A percentile compares a stretch with the other conserved stretches of the same genome.
Conservation (phyloP, 2,113 vertebrate species). For the Sigmodon hispidus region DNA sequence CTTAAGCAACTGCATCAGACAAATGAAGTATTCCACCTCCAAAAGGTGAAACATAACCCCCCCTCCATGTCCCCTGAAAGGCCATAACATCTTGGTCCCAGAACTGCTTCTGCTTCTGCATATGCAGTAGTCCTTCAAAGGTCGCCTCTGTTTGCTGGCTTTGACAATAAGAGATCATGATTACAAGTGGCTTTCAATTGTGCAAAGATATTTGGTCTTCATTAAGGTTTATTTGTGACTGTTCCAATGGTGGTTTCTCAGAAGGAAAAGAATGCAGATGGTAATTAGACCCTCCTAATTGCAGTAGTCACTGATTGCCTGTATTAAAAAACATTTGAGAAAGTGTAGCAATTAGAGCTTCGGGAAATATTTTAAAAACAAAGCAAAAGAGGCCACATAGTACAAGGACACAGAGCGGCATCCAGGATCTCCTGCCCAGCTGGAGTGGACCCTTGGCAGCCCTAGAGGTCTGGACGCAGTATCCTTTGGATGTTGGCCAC, state of each 20-base stretch:
- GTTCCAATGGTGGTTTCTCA: conserved; percentile 59
- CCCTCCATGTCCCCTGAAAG: background rate
- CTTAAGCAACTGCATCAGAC: background rate
- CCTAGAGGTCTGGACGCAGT: conserved; percentile 10
- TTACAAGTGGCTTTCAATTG: conserved; percentile 59
- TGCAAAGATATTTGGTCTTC: conserved; percentile 41
- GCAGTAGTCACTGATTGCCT: conserved; percentile 81
- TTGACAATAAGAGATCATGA: conserved; percentile 60
- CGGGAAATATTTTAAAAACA: conserved; percentile 83
- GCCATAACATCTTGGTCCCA: background rate
- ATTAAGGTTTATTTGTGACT: conserved; percentile 71
- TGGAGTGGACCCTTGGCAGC: background rate
- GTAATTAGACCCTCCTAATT: conserved; percentile 84
- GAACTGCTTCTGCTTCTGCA: background rate
- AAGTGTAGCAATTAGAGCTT: conserved; percentile 74
- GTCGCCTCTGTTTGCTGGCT: conserved; percentile 25
- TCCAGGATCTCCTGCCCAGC: conserved; percentile 36
- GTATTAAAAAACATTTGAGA: conserved; percentile 83
- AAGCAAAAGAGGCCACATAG: conserved; percentile 62
- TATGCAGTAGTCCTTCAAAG: background rate
- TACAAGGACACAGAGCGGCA: conserved; percentile 39
- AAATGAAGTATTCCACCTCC: background rate
- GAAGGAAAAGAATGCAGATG: conserved; percentile 77
- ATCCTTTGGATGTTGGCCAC: background rate
- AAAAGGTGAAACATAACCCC: background rate